Evolutionary conservation across 2,888 invertebrate species (phyloP).

Genomic region (Cephus nigrinus): DNA sequence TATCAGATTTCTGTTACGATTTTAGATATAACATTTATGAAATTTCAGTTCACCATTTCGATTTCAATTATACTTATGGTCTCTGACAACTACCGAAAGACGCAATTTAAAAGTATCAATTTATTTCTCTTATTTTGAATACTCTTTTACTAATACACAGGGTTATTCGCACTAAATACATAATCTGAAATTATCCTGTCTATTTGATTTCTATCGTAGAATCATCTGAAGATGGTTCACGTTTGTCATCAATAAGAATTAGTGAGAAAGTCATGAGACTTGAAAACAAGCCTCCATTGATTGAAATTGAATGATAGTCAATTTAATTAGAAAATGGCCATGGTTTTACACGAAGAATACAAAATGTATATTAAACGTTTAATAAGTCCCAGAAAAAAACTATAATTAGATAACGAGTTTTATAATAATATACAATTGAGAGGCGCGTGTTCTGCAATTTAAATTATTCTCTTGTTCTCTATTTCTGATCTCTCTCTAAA

Average conservation of each 20-base stretch:
- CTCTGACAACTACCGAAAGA: too few relatives aligned
- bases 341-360: neutral
- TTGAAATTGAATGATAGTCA: neutral
- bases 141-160: neutral
- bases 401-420: neutral
- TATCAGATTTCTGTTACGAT: too few relatives aligned
- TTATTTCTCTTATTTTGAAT: neutral
- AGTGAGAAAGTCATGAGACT: neutral
- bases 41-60: too few relatives aligned
- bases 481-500: neutral
- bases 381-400: neutral
- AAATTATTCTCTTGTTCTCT: neutral
- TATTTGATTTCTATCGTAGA: too few relatives aligned
- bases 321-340: neutral
- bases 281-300: neutral
- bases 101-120: neutral
- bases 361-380: neutral
- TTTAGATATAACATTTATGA: too few relatives aligned
- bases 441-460: neutral
- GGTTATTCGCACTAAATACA: too few relatives aligned
- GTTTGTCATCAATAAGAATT: neutral
- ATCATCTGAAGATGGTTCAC: too few relatives aligned
- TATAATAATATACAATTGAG: neutral
- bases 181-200: too few relatives aligned
- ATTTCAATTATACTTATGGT: too few relatives aligned